phyloP scores from a whole-genome alignment of 2,797 vertebrate species.

The Sebastes itinus region DNA sequence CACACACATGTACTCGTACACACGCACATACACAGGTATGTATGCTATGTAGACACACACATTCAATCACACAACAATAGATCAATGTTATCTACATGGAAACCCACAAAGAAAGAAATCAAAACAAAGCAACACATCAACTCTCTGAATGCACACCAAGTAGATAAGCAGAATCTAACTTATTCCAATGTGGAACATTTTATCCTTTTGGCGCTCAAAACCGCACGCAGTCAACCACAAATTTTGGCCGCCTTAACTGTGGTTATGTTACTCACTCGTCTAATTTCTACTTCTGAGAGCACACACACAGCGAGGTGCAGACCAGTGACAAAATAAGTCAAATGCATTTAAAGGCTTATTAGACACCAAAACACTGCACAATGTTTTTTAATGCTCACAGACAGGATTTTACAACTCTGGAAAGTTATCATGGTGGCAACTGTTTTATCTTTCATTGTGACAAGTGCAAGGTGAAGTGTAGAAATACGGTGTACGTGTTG shows the following conservation, averaged over 20 bases:
- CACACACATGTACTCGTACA: slow-evolving; percentile 1
- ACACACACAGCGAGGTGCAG: background rate
- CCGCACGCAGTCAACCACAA: background rate
- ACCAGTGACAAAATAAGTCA: background rate
- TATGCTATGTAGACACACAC: slow-evolving; percentile 4
- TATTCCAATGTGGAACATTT: slow-evolving; percentile 29
- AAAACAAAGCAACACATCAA: background rate
- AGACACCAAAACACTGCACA: background rate
- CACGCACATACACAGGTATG: slow-evolving; percentile 16
- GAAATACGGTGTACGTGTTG: background rate
- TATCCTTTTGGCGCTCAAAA: slow-evolving; percentile 23
- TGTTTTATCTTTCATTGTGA: background rate
- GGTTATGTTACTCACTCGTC: background rate
- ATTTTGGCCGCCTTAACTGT: slow-evolving; percentile 5
- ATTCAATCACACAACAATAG: slow-evolving; percentile 1
- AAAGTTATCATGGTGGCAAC: background rate
- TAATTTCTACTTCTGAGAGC: background rate
- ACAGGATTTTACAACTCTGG: background rate
- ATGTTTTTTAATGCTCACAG: background rate
- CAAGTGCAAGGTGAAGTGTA: background rate
- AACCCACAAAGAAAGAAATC: background rate
- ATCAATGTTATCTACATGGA: slow-evolving; percentile 8
- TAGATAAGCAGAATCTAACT: slow-evolving; percentile 1
- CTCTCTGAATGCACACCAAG: background rate
- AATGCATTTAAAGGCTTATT: background rate